Evolutionary conservation across 2,888 invertebrate species (phyloP), one percentile per base, ranked within the genome.

Genomic region (Mylabris sibirica): DNA sequence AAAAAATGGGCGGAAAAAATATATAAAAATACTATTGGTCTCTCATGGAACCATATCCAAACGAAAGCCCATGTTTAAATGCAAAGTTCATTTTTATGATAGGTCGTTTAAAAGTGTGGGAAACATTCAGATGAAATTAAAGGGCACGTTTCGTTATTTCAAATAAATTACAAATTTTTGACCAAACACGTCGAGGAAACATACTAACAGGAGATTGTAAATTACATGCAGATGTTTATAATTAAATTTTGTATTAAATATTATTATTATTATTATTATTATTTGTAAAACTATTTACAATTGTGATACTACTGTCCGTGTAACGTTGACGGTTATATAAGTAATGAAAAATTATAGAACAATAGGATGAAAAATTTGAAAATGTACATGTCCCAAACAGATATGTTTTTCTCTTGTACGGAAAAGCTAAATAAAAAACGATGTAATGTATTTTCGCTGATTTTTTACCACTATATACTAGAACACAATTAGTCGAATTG

Each of bases 21-120:
- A 38, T 38, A 12, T 4, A 38, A 30, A 38, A 12, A 38, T 38
- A 38, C 3, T 38, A 12, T 38, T 53, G 11, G 53, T 22, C 24
- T 53, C 11, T 53, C 53, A 24, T 22, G 57, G 14, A 63, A 63
- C 63, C 22, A 30, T 30, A 59, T 64, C 3, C 59, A 20, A 57
- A 57, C 8, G 38, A 64, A 53, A 14, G 30, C 38, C 35, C 17
- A 20, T 57, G 35, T 59, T 53, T 64, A 64, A 64, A 64, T 59
- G 64, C 34, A 59, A 64, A 57, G 12, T 30, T 64, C 41, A 41
- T 57, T 57, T 49, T 35, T 24, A 53, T 53, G 22, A 53, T 53
- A 53, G 24, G 24, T 53, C 53, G 53, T 53, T 53, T 53, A 24
- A 22, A 24, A 53, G 24, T 53, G 53, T 24, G 24, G 53, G 14